These are phyloP conservation scores for Sarcophaga caerulescens DNA, from an alignment of 2,888 invertebrate genomes.

Conservation along the genomic window DNA sequence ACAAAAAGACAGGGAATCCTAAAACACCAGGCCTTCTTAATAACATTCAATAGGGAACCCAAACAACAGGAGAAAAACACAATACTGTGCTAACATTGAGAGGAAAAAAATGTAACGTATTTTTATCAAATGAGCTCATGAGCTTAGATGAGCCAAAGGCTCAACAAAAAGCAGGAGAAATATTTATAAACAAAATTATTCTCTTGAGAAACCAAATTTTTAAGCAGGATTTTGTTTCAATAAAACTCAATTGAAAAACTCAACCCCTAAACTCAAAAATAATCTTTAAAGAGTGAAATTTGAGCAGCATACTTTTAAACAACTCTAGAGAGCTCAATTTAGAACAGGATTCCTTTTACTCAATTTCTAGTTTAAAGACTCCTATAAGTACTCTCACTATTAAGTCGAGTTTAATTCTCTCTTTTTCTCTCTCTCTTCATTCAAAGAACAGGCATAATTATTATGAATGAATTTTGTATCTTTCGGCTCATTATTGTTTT, in stretches of 20 bases:
- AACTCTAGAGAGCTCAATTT: neutral
- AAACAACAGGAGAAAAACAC: slow-evolving; percentile 12
- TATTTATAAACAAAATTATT: too few species aligned
- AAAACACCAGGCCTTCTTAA: slow-evolving; percentile 48
- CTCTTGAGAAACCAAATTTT: too few species aligned
- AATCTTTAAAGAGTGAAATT: too few species aligned
- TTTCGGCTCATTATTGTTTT: neutral
- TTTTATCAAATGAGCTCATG: neutral
- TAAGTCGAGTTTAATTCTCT: neutral
- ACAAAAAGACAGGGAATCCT: slow-evolving; percentile 5
- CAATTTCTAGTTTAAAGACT: neutral
- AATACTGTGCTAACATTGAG: neutral
- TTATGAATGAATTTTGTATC: too few species aligned
- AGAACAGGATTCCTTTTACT: neutral
- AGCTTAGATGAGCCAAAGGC: slow-evolving; percentile 11
- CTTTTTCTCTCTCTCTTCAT: neutral
- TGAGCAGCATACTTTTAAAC: too few species aligned
- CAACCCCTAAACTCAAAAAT: neutral
- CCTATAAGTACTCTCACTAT: neutral
- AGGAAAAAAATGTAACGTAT: slow-evolving; percentile 49
- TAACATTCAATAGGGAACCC: slow-evolving; percentile 25
- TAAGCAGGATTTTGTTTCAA: too few species aligned
- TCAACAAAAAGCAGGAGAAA: slow-evolving; percentile 16
- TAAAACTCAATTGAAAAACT: neutral
- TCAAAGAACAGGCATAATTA: too few species aligned